Conservation (phyloP, 2,888 invertebrate genomes). For the Microplitis manilae region DNA sequence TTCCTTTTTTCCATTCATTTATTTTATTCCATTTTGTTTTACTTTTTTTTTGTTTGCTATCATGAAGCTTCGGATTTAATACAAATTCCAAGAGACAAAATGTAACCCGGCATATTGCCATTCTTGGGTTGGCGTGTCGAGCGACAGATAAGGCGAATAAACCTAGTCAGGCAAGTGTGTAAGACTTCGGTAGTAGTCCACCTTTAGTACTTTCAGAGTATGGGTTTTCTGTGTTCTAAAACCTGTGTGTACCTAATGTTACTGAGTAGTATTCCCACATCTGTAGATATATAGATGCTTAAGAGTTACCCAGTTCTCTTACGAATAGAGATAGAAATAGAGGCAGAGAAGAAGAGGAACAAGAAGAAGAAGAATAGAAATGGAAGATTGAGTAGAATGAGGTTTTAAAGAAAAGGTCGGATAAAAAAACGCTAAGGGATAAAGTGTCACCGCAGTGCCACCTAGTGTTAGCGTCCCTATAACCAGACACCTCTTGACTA, state of each 20-base stretch:
- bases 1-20: neutral
- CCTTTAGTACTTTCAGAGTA: neutral
- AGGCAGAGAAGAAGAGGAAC: neutral
- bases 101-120: conserved; percentile 54
- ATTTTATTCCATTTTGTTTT: neutral
- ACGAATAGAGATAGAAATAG: too few species aligned
- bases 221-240: conserved; percentile 27
- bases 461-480: neutral
- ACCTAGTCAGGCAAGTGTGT: conserved; percentile 21
- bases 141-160: conserved; percentile 54
- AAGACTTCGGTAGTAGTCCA: neutral
- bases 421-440: too few species aligned
- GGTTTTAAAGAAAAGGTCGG: too few species aligned
- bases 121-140: conserved; percentile 53
- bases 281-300: neutral
- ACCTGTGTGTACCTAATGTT: conserved; percentile 52
- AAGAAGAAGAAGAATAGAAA: neutral
- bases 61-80: conserved; percentile 51
- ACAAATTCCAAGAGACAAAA: conserved; percentile 55
- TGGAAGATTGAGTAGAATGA: neutral
- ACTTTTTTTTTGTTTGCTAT: neutral
- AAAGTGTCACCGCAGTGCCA: neutral
- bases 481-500: neutral
- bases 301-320: neutral
- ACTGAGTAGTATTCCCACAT: neutral